These are phyloP conservation scores for Erythrocercus mccallii DNA, from an alignment of 2,113 vertebrate genomes.

Conservation along the genomic window DNA sequence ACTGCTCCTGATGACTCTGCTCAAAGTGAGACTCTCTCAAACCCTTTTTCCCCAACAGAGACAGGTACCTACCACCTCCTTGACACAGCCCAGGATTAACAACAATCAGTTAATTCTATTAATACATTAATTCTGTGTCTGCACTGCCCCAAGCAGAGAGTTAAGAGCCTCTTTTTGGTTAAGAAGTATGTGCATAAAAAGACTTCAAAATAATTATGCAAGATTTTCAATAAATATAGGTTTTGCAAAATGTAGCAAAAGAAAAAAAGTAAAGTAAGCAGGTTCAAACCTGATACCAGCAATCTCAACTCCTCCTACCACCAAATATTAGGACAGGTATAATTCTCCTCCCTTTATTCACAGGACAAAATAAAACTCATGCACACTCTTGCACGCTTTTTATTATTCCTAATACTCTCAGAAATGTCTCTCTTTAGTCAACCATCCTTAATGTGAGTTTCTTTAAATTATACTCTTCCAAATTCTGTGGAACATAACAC, in stretches of 20 bases:
- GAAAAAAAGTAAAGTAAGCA: neutral
- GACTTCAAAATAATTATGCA: neutral
- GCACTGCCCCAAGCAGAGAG: neutral
- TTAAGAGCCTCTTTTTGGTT: neutral
- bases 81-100: neutral
- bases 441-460: neutral
- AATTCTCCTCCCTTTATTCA: neutral
- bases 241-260: neutral
- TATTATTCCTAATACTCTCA: neutral
- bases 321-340: neutral
- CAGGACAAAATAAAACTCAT: neutral
- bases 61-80: neutral
- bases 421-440: neutral
- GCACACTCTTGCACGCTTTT: fast-evolving
- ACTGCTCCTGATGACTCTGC: neutral
- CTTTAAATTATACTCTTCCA: neutral
- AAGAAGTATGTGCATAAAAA: neutral
- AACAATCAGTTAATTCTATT: neutral
- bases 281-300: neutral
- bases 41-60: neutral
- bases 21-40: neutral
- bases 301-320: neutral
- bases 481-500: neutral
- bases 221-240: neutral
- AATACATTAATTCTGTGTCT: neutral